Conservation (phyloP, 2,888 invertebrate species). For the Caenorhabditis drosophilae region DNA sequence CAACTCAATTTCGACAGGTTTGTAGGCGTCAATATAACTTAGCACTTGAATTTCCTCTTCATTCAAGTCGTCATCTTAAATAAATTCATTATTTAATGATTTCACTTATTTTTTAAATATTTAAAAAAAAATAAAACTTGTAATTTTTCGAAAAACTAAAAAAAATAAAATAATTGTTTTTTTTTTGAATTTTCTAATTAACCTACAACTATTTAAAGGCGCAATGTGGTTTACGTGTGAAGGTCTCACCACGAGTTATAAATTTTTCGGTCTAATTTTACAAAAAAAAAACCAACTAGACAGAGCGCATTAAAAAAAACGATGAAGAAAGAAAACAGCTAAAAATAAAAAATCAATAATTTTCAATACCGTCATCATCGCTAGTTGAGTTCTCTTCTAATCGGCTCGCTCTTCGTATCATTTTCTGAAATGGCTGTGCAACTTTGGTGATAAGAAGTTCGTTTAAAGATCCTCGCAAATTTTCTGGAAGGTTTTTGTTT, state of each 20-base stretch:
- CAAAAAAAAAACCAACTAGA: no score
- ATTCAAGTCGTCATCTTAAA: conserved; percentile 18
- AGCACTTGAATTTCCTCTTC: conserved; percentile 82
- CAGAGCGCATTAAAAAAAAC: no score
- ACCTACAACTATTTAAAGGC: no score
- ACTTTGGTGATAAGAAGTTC: conserved; percentile 36
- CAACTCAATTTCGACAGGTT: conserved; percentile 76
- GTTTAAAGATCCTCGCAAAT: conserved; percentile 29
- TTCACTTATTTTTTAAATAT: no score
- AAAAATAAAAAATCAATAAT: no score
- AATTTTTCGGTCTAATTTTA: no score
- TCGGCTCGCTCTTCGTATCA: conserved; percentile 34
- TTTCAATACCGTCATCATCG: conserved; percentile 19
- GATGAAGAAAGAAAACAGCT: no score
- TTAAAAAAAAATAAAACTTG: background rate
- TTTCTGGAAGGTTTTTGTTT: conserved; percentile 17
- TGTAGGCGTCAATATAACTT: conserved; percentile 78
- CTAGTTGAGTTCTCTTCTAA: conserved; percentile 21
- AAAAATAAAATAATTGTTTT: background rate
- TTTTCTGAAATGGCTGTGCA: conserved; percentile 33
- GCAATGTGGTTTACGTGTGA: no score
- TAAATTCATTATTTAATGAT: background rate
- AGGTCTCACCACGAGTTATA: no score
- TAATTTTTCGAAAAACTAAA: background rate
- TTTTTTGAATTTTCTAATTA: no score